Evolutionary conservation across 2,888 invertebrate species (phyloP), one percentile per base, ranked within the genome.

Genomic region (Eupithecia centaureata): DNA sequence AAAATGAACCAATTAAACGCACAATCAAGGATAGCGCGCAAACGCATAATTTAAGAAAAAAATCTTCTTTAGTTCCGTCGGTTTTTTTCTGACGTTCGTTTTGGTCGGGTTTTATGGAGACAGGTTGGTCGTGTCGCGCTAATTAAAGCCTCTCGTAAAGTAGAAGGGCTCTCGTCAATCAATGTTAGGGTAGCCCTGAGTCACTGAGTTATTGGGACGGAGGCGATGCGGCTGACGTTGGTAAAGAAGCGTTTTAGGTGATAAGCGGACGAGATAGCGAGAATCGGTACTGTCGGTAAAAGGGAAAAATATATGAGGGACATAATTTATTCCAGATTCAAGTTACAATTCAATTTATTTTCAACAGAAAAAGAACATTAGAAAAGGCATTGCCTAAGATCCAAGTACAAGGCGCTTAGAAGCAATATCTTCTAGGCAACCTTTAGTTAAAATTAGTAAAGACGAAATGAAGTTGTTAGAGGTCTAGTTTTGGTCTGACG

Each of bases 81-180:
- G 64, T 54, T 59, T 61, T 67, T 61, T 69, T 68, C 35, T 25
- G 42, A 62, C 47, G 52, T 66, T 30, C 56, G 67, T 65, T 65
- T 69, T 69, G 62, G 62, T 47, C 56, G 73, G 79, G 78, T 81
- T 86, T 86, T 85, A 85, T 83, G 79, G 81, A 83, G 83, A 81
- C 84, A 80, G 81, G 82, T 76, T 81, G 82, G 81, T 77, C 82
- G 82, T 84, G 86, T 85, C 85, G 85, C 80, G 77, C 86, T 91
- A 91, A 92, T 91, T 91, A 92, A 86, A 81, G 68, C 80, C 79
- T 81, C 87, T 90, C 90, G 85, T 91, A 89, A 90, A 89, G 84
- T 78, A 79, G 79, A 81, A 85, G 85, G 52, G 86, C 82, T 77
- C 79, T 83, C 88, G 89, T 91, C 91, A 90, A 92, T 91, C 90